Evolutionary conservation across 2,888 invertebrate species (phyloP).

Genomic region (Disparrhopalites patrizii): DNA sequence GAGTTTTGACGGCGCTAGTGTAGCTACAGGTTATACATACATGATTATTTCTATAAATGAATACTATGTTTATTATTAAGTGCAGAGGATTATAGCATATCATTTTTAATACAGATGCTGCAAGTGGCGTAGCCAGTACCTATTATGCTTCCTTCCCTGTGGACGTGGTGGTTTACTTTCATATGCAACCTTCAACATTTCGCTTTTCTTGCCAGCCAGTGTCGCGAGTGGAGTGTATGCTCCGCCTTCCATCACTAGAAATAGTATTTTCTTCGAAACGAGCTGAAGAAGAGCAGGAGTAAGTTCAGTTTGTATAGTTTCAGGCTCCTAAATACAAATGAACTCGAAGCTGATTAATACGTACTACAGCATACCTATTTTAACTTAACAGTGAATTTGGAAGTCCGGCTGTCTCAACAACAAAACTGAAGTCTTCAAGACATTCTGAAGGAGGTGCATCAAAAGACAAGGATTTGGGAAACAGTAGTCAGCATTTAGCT

Average conservation of each 20-base stretch:
- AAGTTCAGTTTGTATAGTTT: conserved; percentile 12
- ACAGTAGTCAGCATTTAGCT: conserved; percentile 58
- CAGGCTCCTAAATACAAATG: background rate
- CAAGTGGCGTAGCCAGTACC: conserved; percentile 44
- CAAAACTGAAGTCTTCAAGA: conserved; percentile 23
- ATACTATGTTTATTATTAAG: background rate
- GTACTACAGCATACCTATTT: too few species aligned
- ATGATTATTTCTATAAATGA: background rate
- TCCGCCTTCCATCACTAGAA: conserved; percentile 93
- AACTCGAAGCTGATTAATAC: background rate
- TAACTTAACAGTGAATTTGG: conserved; percentile 56
- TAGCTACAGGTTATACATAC: conserved; percentile 35
- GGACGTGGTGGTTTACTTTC: conserved; percentile 96
- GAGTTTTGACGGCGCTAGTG: conserved; percentile 39
- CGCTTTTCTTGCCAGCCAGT: conserved; percentile 93
- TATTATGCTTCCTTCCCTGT: conserved; percentile 90
- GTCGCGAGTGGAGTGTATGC: conserved; percentile 90
- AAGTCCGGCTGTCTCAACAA: background rate
- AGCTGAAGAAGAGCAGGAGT: conserved; percentile 64
- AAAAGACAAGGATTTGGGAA: conserved; percentile 48
- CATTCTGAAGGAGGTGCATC: conserved; percentile 32
- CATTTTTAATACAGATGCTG: conserved; percentile 41
- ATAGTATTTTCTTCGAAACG: conserved; percentile 94
- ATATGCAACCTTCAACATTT: conserved; percentile 96
- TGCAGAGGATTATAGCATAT: too few species aligned